Evolutionary conservation across 2,888 invertebrate species (phyloP), one percentile per base, ranked within the genome.

Genomic region (Caenorhabditis auriculariae): DNA sequence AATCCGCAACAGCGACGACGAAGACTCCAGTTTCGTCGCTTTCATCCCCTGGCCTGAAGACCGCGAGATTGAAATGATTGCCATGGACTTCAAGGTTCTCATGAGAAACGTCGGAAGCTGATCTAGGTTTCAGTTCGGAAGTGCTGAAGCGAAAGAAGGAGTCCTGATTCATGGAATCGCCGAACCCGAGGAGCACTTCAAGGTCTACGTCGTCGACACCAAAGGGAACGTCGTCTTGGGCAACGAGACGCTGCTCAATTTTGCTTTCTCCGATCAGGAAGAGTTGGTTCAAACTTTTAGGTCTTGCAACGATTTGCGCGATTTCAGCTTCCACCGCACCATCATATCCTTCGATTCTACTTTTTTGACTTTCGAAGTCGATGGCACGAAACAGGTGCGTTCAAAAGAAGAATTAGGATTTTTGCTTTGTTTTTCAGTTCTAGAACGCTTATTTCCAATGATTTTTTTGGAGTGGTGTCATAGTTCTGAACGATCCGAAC

Each of bases 201-300:
- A 66, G 41, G 49, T 69, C 28, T 69, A 54, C 37, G 65, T 63
- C 1, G 69, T 69, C 26, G 56, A 49, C 12, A 60, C 28, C 9
- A 59, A 60, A n/a, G 69, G 69, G 46, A 64, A 50, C 27, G 56
- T 68, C 15, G 51, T 53, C 47, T 26, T 67, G 19, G 54, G 39
- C 21, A 42, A 32, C 9, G 46, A 57, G 23, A 57, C 51, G 32
- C 21, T 56, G 0, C 35, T 65, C 39, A 64, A 65, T 38, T 68
- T 68, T 38, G 63, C 58, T 7, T 45, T 65, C 29, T 28, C 27
- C 19, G 23, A 35, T 0, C 51, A 52, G 38, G 53, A 60, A 32
- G 54, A 43, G 58, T 59, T 21, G 35, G 63, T 37, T 50, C 3
- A 21, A 28, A n/a, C 15, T 12, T 29, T 23, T 29, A 15, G 19